phyloP scores from a whole-genome alignment of 2,113 vertebrate genomes.

The Syngnathoides biaculeatus region DNA sequence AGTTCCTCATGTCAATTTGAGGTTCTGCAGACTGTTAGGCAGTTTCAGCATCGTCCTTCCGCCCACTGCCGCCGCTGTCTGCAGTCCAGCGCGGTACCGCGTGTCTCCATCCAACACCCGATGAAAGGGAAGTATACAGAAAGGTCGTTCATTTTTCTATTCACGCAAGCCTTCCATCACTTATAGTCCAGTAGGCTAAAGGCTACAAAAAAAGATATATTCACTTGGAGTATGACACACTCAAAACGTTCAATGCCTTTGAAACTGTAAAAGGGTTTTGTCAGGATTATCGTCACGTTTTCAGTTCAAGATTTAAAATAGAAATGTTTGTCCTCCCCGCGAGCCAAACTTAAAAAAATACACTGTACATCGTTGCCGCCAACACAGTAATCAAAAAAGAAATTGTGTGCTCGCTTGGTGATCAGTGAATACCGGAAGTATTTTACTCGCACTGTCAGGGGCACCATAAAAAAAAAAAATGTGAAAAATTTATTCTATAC shows the following conservation, averaged over 20 bases:
- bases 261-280: slow-evolving; percentile 21
- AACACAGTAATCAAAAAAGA: background rate
- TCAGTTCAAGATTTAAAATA: background rate
- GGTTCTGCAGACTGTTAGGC: slow-evolving; percentile 34
- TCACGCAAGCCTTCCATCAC: slow-evolving; percentile 45
- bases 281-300: slow-evolving; percentile 24
- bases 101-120: slow-evolving; percentile 40
- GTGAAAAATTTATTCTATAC: background rate
- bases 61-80: slow-evolving; percentile 9
- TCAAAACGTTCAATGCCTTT: slow-evolving; percentile 30
- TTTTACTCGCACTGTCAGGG: background rate
- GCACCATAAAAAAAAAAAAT: background rate
- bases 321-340: background rate
- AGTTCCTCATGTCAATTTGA: slow-evolving; percentile 45
- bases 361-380: background rate
- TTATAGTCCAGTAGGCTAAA: slow-evolving; percentile 53
- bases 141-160: slow-evolving; percentile 50
- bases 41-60: slow-evolving; percentile 27
- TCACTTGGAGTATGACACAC: slow-evolving; percentile 49
- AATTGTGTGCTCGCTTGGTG: background rate
- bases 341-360: slow-evolving; percentile 1
- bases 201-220: slow-evolving; percentile 51
- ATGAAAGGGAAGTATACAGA: slow-evolving; percentile 77
- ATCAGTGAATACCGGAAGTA: background rate
- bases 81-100: slow-evolving; percentile 30